Base-by-base conservation (phyloP, 2,113 vertebrate genomes). In the Lynx canadensis region DNA sequence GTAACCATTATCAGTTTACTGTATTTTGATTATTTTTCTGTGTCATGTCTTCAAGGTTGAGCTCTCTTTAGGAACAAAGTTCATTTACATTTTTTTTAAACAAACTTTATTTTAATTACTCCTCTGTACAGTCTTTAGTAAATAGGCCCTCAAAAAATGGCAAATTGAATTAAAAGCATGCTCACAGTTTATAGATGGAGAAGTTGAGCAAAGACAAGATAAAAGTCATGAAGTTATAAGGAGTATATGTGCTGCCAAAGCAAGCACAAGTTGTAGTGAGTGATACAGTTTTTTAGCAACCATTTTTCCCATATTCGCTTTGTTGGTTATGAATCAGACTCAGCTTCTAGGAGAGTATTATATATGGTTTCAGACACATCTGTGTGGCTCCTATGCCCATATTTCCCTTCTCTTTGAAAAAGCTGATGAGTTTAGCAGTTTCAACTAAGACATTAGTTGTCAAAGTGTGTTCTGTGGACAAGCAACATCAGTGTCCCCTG, bases 11-110 rank as follows among this genome's bases (percentile, higher is more conserved):
- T 50, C 36, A 29, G 3, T 79, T 94, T 68, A 31, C 65, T 88
- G 7, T 80, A 63, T 94, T 95, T 95, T 92, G 41, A 69, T 95
- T 84, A 69, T 83, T 95, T n/a, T 68, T 91, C n/a, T 94, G 5
- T 97, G 50, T 94, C 18, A 57, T 57, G n/a, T 86, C 91, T 82
- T 92, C 11, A 95, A 66, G 79, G 4, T 65, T 91, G 57, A 65
- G 63, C n/a, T 82, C n/a, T 80, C 4, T 94, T 88, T 90, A 96
- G 89, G 73, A 91, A 74, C 69, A 90, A 65, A 84, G 73, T 91
- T 94, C 36, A 36, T 69, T 27, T 33, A 31, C 14, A 33, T 27
- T 66, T 66, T 29, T 69, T 69, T 69, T 18, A 65, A 91, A 81
- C 52, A 89, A 38, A 80, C 66, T 91, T 94, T 86, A 91, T 88